Base-by-base conservation (phyloP, 2,797 vertebrate genomes). In the Chanos chanos region DNA sequence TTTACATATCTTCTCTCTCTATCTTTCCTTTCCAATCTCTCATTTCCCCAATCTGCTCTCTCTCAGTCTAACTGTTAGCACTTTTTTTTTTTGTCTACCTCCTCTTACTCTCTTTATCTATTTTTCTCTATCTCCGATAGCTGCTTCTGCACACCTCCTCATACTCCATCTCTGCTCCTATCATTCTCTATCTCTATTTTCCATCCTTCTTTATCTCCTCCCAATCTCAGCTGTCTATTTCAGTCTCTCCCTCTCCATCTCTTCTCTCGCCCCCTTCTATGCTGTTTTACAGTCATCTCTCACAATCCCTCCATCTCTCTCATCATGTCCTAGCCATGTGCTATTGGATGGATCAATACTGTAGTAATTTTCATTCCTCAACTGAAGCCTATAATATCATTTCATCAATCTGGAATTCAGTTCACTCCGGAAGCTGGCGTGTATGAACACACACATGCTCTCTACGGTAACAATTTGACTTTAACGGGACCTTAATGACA, bases 291-390 rank as follows among this genome's bases (percentile, higher is more conserved):
- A 40, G 27, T 19, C 30, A 16, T n/a, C 34, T 12, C 12, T 53
- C 64, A 49, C 61, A 65, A 72, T 44, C 58, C 16, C 41, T 61
- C 61, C 48, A 73, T 25, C 62, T 75, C 68, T 72, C 72, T 64
- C 62, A 67, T 82, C 80, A 82, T 77, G 67, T 56, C 65, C 62
- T 52, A 13, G 66, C 81, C 78, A 61, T 70, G 76, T 82, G 71
- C 86, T 86, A 85, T 83, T 81, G 70, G 31, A 51, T 55, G 73
- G 61, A 86, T 85, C 82, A 73, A 87, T 85, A 63, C 79, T 2
- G n/a, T 66, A 76, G 76, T 81, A 81, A 88, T 87, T 88, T 86
- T 81, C 80, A 87, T 85, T 87, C 81, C 73, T 79, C 55, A 13
- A 53, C 74, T 75, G 55, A 66, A 71, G 73, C 66, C 73, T 74